A percentile compares a stretch with the other conserved stretches of the same genome.
Conservation (phyloP, 2,797 vertebrate genomes). For the Hydrocynus forskahlii region DNA sequence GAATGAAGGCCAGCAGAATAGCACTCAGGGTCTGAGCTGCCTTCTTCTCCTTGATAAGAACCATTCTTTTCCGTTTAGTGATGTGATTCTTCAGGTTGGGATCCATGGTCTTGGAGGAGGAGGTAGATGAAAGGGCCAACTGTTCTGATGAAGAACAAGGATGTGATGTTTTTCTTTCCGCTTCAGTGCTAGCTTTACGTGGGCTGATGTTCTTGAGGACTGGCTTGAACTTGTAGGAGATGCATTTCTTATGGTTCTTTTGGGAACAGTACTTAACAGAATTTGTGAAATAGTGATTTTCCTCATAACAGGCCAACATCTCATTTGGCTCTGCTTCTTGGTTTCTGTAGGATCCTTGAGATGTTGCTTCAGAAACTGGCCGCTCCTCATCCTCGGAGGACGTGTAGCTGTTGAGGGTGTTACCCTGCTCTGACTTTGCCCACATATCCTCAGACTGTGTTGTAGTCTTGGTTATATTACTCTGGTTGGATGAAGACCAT, state of each 20-base stretch:
- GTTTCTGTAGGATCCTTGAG: slow-evolving; percentile 82
- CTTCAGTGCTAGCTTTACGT: slow-evolving; percentile 80
- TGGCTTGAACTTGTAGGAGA: slow-evolving; percentile 91
- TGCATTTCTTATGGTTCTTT: slow-evolving; percentile 83
- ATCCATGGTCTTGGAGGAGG: slow-evolving; percentile 84
- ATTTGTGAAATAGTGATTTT: slow-evolving; percentile 84
- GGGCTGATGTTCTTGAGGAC: slow-evolving; percentile 80
- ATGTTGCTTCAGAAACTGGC: slow-evolving; percentile 77
- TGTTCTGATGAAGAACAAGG: slow-evolving; percentile 86
- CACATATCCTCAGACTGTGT: slow-evolving; percentile 82
- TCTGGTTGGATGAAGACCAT: slow-evolving; percentile 91
- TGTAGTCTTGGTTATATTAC: slow-evolving; percentile 78
- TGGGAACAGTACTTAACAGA: slow-evolving; percentile 76
- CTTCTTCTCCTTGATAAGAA: slow-evolving; percentile 95
- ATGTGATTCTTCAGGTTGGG: slow-evolving; percentile 90
- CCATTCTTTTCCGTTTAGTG: slow-evolving; percentile 97
- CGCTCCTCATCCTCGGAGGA: slow-evolving; percentile 93
- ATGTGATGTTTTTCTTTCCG: slow-evolving; percentile 66
- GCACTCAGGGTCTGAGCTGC: slow-evolving; percentile 97
- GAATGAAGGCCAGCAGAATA: slow-evolving; percentile 95
- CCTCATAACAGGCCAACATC: slow-evolving; percentile 76
- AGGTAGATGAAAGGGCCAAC: slow-evolving; percentile 74
- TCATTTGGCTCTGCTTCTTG: slow-evolving; percentile 73
- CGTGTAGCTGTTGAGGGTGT: slow-evolving; percentile 88
- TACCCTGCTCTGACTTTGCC: slow-evolving; percentile 85